A percentile compares a stretch with the other conserved stretches of the same genome.
phyloP scores from a whole-genome alignment of 2,113 vertebrate genomes.

The Crypturellus undulatus region DNA sequence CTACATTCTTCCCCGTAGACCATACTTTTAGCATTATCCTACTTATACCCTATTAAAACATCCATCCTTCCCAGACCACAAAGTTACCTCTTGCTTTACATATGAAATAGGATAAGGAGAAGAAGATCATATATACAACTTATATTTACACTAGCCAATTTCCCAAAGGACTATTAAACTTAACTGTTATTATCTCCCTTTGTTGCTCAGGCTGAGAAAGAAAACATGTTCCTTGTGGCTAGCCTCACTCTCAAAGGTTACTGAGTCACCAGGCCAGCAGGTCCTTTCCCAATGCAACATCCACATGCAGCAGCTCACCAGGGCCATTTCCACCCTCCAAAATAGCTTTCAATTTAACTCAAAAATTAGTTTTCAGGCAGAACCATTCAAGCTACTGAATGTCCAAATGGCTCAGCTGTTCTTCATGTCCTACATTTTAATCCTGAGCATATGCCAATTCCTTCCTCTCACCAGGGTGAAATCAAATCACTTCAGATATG shows the following conservation, averaged over 20 bases:
- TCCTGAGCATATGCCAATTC: not conserved
- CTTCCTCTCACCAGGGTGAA: not conserved
- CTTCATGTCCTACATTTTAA: not conserved
- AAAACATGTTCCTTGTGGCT: not conserved
- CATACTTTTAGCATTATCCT: no score
- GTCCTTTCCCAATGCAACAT: not conserved
- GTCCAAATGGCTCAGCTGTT: not conserved
- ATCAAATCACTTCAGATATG: not conserved
- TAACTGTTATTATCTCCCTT: not conserved
- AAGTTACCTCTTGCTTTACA: not conserved
- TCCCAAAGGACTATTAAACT: not conserved
- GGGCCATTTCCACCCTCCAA: not conserved
- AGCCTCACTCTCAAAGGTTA: not conserved
- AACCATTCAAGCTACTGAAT: not conserved
- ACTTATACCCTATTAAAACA: constrained; percentile 14
- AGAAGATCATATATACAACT: not conserved
- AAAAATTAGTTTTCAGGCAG: not conserved
- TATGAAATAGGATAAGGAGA: not conserved
- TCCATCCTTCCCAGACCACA: not conserved
- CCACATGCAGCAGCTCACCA: not conserved
- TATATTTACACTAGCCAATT: not conserved
- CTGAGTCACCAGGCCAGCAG: not conserved
- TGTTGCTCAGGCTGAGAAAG: not conserved
- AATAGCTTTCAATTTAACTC: not conserved
- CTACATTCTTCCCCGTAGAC: no score